Percentiles rank a stretch among this genome's conserved stretches.
Conservation (phyloP, 2,797 vertebrate species). For the Neostethus bicornis region DNA sequence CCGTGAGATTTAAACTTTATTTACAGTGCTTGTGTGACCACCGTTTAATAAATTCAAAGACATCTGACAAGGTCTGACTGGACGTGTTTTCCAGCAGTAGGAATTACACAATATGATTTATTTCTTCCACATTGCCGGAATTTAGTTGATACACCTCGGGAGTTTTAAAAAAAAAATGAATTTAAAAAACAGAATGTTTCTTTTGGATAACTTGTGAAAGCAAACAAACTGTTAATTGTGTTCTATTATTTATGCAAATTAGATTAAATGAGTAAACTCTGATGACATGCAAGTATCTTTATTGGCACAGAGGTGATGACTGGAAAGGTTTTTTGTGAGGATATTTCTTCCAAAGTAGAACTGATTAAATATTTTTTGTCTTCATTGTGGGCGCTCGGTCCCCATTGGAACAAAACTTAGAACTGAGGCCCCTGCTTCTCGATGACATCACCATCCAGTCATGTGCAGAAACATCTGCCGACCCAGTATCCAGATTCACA, state of each 20-base stretch:
- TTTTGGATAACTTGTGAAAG: background rate
- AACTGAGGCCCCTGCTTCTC: constrained; percentile 44
- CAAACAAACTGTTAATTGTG: constrained; percentile 3
- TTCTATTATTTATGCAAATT: background rate
- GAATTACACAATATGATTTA: background rate
- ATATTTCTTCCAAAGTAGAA: background rate
- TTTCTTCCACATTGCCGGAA: background rate
- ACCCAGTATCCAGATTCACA: constrained; percentile 38
- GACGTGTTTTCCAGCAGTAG: constrained; percentile 22
- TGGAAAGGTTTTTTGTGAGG: background rate
- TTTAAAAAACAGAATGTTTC: background rate
- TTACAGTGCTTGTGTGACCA: constrained; percentile 19
- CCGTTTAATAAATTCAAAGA: constrained; percentile 15
- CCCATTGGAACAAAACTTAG: constrained; percentile 27
- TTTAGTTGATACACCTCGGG: background rate
- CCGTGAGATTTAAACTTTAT: constrained; percentile 22
- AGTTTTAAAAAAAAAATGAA: background rate
- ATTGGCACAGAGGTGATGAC: too few species aligned
- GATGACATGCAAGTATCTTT: background rate
- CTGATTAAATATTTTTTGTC: constrained; percentile 4
- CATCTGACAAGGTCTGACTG: constrained; percentile 14
- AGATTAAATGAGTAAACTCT: background rate
- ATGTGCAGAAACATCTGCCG: constrained; percentile 47
- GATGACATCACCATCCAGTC: constrained; percentile 65
- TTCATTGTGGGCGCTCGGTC: background rate